Base-by-base conservation (phyloP, 2,888 invertebrate genomes). In the Panzeria rudis region DNA sequence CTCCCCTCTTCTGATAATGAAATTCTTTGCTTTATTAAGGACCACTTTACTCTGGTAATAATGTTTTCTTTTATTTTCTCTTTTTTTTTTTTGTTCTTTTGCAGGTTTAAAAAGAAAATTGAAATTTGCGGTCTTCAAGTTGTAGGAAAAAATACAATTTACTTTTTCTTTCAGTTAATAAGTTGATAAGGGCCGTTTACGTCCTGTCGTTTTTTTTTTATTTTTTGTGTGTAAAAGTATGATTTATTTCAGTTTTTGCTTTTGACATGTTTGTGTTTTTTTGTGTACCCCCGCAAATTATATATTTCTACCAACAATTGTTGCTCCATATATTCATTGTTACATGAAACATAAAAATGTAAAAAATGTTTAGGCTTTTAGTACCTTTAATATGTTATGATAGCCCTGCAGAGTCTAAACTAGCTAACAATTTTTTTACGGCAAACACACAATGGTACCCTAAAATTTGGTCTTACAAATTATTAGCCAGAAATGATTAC, bases 191-290 rank as follows among this genome's bases (percentile, higher is more conserved):
- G 38, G 15, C 0, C 23, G 35, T 56, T 54, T 54, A 23, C 25
- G 56, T 50, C 8, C 35, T 44, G 54, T 44, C 23, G 64, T 23
- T 23, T 77, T 50, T 35, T 7, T n/a, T 4, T 7, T 2, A 8
- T 38, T 41, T 44, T 15, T 11, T 15, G 17, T 50, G 61, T 61
- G n/a, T 23, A n/a, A 17, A 68, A 44, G 11, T 61, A 77, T 78
- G 52, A 38, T 78, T 78, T 61, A 61, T 17, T 61, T 69, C n/a
- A 25, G 29, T 61, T 69, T 35, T 69, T 78, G 69, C 52, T 78
- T 78, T 78, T 78, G 68, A 69, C 59, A 61, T 69, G 61, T 69
- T 61, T 68, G 41, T 77, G 59, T 68, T 66, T 59, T 56, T 68
- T 44, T 23, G 0, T 2, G 9, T n/a, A 11, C 15, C 23, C n/a